Percentiles rank a stretch among this genome's conserved stretches.
These are phyloP conservation scores for Cephus spinipes DNA, from an alignment of 2,888 invertebrate species.

Conservation along the genomic window DNA sequence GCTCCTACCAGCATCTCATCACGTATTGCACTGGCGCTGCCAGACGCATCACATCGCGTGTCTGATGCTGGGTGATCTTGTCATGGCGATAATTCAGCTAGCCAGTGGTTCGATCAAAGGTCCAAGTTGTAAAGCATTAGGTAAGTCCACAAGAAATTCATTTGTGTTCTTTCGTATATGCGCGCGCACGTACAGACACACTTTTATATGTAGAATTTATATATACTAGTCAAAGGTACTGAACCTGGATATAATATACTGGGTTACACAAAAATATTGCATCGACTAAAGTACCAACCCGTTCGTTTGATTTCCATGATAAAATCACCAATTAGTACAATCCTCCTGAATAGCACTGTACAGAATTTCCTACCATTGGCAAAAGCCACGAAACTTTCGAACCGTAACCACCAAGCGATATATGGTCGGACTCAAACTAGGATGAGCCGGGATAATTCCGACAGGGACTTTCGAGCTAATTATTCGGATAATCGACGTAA, in stretches of 20 bases:
- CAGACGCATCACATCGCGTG: constrained; percentile 89
- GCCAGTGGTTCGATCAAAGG: constrained; percentile 73
- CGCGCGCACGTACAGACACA: too few species aligned
- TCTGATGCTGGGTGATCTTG: constrained; percentile 82
- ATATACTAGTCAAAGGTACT: too few species aligned
- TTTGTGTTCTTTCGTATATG: too few species aligned
- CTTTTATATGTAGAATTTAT: too few species aligned
- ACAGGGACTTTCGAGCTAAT: constrained; percentile 49
- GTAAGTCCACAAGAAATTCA: constrained; percentile 69
- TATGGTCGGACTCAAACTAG: not conserved
- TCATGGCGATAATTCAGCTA: constrained; percentile 83
- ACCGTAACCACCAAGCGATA: not conserved
- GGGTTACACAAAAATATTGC: not conserved
- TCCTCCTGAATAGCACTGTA: not conserved
- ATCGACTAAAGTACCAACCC: not conserved
- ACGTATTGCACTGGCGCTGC: constrained; percentile 89
- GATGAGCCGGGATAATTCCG: not conserved
- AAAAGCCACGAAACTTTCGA: not conserved
- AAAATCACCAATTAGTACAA: not conserved
- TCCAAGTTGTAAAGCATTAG: constrained; percentile 75
- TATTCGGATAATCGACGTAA: constrained; percentile 62
- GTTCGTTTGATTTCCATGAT: not conserved
- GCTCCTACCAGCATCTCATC: constrained; percentile 84
- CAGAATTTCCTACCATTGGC: not conserved
- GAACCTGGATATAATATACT: not conserved